Conservation (phyloP, 1,140 invertebrate genomes). For the Pseudomyrmex cubaensis region DNA sequence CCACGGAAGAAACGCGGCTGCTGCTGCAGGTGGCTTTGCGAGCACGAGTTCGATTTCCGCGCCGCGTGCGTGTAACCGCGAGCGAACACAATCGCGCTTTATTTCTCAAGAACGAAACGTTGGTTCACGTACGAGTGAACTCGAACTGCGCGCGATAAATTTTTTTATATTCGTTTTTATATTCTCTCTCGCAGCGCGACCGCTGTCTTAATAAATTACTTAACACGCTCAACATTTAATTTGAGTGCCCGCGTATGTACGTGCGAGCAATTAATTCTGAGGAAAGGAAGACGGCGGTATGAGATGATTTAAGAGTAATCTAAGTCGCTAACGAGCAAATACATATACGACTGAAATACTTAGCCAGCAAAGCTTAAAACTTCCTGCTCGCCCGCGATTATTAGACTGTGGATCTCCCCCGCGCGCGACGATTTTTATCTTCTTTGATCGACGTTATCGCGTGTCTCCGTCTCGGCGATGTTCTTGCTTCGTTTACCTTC, state of each 20-base stretch:
- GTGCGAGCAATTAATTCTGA: conserved; percentile 30
- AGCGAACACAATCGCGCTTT: background rate
- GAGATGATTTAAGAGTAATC: conserved; percentile 43
- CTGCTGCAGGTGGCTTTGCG: conserved; percentile 26
- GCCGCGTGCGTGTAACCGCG: background rate
- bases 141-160: too few relatives aligned
- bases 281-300: conserved; percentile 13
- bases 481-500: background rate
- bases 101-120: conserved; percentile 2
- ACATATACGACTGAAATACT: conserved; percentile 50
- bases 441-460: background rate
- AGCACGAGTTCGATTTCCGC: background rate
- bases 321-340: conserved; percentile 44
- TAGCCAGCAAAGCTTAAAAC: conserved; percentile 56
- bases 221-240: background rate
- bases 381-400: conserved; percentile 36
- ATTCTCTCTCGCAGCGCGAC: background rate
- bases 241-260: conserved; percentile 15
- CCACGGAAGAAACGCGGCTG: conserved; percentile 21
- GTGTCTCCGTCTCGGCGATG: background rate
- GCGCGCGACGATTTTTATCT: conserved; percentile 30
- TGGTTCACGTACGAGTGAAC: too few relatives aligned
- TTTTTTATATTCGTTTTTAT: background rate
- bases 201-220: background rate
- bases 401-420: conserved; percentile 35